A percentile compares a stretch with the other conserved stretches of the same genome.
Conservation (phyloP, 2,113 vertebrate species). For the western clawed frog (Xenopus tropicalis) region DNA sequence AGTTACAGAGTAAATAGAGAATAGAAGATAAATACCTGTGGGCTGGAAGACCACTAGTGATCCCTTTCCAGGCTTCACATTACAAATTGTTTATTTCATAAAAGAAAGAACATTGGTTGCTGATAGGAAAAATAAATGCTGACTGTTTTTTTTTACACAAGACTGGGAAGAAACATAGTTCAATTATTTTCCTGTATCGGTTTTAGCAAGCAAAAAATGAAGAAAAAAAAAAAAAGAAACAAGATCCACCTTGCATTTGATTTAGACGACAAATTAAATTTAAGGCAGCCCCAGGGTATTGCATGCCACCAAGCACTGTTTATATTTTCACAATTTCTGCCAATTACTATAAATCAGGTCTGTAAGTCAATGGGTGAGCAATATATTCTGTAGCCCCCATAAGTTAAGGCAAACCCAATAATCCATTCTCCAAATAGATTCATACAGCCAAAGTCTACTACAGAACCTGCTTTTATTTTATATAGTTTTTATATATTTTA, state of each 20-base stretch:
- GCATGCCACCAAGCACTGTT: background rate
- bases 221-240: background rate
- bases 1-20: no score
- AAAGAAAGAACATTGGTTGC: no score
- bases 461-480: no score
- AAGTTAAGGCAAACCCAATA: background rate
- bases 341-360: background rate
- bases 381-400: background rate
- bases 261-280: slow-evolving; percentile 2
- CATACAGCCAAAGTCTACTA: no score
- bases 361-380: background rate
- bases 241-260: background rate
- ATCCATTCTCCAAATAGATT: background rate
- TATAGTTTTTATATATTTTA: no score
- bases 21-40: no score
- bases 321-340: background rate
- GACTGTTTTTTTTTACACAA: background rate
- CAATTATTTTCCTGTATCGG: background rate
- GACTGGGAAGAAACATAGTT: background rate
- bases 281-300: background rate
- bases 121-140: no score
- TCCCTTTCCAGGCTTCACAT: no score
- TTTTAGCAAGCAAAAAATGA: background rate
- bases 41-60: no score
- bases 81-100: no score